Evolutionary conservation across 2,797 vertebrate species (phyloP).

Genomic region (Pipistrellus kuhlii): DNA sequence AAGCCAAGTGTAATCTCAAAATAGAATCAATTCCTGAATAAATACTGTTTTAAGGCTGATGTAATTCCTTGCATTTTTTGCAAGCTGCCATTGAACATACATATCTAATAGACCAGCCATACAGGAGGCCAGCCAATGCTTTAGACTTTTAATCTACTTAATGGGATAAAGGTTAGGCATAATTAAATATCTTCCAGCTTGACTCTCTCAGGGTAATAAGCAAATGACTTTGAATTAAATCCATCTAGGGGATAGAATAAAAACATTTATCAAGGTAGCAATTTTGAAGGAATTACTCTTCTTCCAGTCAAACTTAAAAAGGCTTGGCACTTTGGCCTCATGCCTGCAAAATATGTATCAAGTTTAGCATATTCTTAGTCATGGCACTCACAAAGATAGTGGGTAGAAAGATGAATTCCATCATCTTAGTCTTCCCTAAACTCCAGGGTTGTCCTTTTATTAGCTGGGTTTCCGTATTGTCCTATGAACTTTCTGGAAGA

Average conservation of each 20-base stretch:
- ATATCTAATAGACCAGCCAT: conserved; percentile 79
- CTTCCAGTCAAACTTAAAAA: conserved; percentile 57
- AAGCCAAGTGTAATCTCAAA: conserved; percentile 84
- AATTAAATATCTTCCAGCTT: conserved; percentile 85
- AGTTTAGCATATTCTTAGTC: neutral
- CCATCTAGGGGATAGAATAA: conserved; percentile 66
- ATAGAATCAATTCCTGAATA: conserved; percentile 84
- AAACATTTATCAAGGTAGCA: conserved; percentile 63
- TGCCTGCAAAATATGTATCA: neutral
- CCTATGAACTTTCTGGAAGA: neutral
- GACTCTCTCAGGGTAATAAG: conserved; percentile 79
- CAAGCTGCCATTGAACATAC: conserved; percentile 80
- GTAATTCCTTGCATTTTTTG: conserved; percentile 83
- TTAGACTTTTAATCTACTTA: conserved; percentile 87
- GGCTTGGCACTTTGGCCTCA: conserved; percentile 33
- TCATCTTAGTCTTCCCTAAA: neutral
- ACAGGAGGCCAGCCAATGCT: conserved; percentile 65
- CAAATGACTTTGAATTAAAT: conserved; percentile 77
- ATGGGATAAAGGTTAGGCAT: conserved; percentile 80
- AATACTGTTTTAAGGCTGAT: conserved; percentile 82
- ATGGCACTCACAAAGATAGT: neutral
- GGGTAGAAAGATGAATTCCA: neutral
- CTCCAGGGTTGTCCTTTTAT: neutral
- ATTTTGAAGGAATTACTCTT: conserved; percentile 71
- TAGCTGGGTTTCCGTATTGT: neutral